Evolutionary conservation across 2,113 vertebrate species (phyloP), one percentile per base, ranked within the genome.

Genomic region (Triplophysa rosa): DNA sequence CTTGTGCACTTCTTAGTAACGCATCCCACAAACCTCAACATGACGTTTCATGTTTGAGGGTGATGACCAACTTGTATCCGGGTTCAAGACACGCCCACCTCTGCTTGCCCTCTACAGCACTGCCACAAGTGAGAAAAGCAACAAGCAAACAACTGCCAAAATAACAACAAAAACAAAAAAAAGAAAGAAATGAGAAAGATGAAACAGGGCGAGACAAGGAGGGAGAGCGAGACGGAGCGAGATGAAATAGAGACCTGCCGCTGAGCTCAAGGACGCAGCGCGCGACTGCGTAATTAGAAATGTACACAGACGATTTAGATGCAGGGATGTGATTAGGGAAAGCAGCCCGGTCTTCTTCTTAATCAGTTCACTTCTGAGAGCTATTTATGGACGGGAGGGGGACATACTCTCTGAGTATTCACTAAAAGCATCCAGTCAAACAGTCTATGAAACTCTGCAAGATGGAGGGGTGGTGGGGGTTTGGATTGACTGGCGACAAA

Each of bases 251-350:
- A 90, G 91, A 91, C 87, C 89, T 91, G 91, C 91, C 84, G 88
- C 91, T 92, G 91, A 85, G 90, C 91, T 92, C 89, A 92, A 93
- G 92, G 91, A 92, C 90, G 86, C 89, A 78, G 86, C 82, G 82
- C 86, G 84, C 87, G 88, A 92, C 92, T 88, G 86, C 86, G 90
- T 92, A 92, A 93, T 93, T 93, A 93, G 90, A 91, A 91, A 92
- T 90, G 90, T 90, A 93, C 91, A 94, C 91, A 92, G 90, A 92
- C 92, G 90, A 93, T 92, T 92, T 91, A 91, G 91, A 93, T 89
- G 88, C 90, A 86, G 89, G 77, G 89, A 90, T 91, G 88, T 92
- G 90, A 93, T 92, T 92, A 93, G 88, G 88, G 84, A 90, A 89
- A 89, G 89, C 90, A 90, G 89, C 87, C 87, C 87, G 86, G 91